Evolutionary conservation across 2,113 vertebrate species (phyloP).

Genomic region (Proteles cristata): DNA sequence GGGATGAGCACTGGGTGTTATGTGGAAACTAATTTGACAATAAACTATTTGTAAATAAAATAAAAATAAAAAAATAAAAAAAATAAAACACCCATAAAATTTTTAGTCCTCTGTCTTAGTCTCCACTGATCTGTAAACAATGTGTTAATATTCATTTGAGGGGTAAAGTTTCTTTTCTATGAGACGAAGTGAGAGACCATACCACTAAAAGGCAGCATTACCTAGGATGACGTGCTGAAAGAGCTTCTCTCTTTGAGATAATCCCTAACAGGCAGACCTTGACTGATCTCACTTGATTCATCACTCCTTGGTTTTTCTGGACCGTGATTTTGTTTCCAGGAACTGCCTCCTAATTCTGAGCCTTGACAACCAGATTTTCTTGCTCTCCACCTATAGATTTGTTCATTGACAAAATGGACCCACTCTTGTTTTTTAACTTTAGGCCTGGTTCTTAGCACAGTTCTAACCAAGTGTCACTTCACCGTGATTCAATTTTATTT

Average conservation of each 20-base stretch:
- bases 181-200: not conserved
- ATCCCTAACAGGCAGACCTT: not conserved
- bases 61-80: not conserved
- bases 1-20: no score
- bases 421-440: not conserved
- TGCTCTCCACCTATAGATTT: not conserved
- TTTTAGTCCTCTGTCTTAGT: not conserved
- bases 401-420: accelerated
- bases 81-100: not conserved
- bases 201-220: not conserved
- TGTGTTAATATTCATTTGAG: not conserved
- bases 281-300: not conserved
- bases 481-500: not conserved
- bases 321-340: not conserved
- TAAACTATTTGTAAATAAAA: no score
- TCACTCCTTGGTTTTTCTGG: not conserved
- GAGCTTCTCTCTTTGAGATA: not conserved
- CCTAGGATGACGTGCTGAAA: not conserved
- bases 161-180: not conserved
- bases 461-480: not conserved
- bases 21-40: no score
- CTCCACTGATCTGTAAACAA: not conserved
- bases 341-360: not conserved
- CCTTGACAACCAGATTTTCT: not conserved
- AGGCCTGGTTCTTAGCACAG: not conserved